A percentile compares a stretch with the other conserved stretches of the same genome.
Conservation (phyloP, 2,888 invertebrate species). For the Amaurobius ferox region DNA sequence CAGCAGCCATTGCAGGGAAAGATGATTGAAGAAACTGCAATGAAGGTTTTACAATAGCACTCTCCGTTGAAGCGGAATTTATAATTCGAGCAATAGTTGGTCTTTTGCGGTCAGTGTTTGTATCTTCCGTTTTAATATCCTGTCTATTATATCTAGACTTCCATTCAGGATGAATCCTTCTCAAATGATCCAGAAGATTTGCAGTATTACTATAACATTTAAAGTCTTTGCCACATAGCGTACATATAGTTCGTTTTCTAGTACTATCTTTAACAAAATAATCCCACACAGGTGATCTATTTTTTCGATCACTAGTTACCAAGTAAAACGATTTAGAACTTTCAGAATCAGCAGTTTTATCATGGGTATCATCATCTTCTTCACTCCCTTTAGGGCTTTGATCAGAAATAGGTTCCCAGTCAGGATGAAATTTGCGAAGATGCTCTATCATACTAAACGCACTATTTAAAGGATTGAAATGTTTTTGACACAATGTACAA, state of each 20-base stretch:
- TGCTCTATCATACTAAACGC: background rate
- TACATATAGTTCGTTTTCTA: background rate
- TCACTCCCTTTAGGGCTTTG: background rate
- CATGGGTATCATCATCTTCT: background rate
- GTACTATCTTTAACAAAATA: background rate
- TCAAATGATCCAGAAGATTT: background rate
- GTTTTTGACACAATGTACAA: background rate
- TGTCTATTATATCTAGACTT: background rate
- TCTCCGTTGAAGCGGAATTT: background rate
- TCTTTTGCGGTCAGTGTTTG: background rate
- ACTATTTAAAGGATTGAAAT: background rate
- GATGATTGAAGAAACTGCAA: background rate
- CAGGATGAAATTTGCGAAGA: background rate
- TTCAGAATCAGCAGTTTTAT: background rate
- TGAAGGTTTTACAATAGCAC: background rate
- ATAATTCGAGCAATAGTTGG: background rate
- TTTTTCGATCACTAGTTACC: background rate
- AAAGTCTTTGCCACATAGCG: background rate
- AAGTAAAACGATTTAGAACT: background rate
- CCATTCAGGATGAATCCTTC: background rate
- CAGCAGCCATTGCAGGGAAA: background rate
- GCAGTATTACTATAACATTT: background rate
- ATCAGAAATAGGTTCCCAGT: background rate
- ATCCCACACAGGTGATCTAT: conserved; percentile 6
- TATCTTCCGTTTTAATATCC: background rate